Evolutionary conservation across 1,140 invertebrate species (phyloP).

Genomic region (Drosophila lacteicornis): DNA sequence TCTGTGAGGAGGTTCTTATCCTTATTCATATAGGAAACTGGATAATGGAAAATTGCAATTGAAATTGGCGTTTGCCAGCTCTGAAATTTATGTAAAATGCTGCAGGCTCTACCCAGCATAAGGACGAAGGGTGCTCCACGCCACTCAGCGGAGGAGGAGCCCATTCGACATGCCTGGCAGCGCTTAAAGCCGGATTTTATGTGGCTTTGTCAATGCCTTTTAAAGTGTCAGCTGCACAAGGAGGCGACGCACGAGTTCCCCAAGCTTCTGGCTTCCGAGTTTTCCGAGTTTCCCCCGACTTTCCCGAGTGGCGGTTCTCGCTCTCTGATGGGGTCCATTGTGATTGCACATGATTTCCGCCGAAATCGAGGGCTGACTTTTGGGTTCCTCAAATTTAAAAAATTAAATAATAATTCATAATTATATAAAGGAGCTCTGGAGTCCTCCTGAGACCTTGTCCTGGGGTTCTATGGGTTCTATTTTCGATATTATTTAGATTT

Average conservation of each 20-base stretch:
- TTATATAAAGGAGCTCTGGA: not conserved
- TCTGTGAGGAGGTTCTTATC: not conserved
- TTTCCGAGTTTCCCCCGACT: constrained; percentile 10
- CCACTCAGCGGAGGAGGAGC: constrained; percentile 14
- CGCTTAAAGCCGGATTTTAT: constrained; percentile 69
- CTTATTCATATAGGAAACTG: constrained; percentile 10
- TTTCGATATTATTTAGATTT: not conserved
- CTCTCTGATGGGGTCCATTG: constrained; percentile 20
- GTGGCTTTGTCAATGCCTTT: constrained; percentile 67
- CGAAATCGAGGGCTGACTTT: constrained; percentile 22
- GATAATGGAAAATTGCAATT: constrained; percentile 72
- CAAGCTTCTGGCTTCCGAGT: constrained; percentile 14
- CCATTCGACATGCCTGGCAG: constrained; percentile 64
- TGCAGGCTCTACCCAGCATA: constrained; percentile 50
- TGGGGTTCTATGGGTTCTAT: too few species aligned
- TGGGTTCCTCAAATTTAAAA: not conserved
- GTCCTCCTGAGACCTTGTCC: not conserved
- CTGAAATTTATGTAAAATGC: constrained; percentile 77
- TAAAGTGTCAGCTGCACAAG: constrained; percentile 73
- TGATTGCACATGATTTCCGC: constrained; percentile 26
- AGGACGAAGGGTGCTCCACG: constrained; percentile 32
- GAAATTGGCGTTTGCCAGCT: constrained; percentile 61
- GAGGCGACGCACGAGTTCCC: constrained; percentile 45
- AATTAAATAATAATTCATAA: not conserved
- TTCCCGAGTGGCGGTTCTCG: not conserved